Percentiles rank a stretch among this genome's conserved stretches.
phyloP scores from a whole-genome alignment of 1,140 invertebrate species.

The Cyphomyrmex costatus region DNA sequence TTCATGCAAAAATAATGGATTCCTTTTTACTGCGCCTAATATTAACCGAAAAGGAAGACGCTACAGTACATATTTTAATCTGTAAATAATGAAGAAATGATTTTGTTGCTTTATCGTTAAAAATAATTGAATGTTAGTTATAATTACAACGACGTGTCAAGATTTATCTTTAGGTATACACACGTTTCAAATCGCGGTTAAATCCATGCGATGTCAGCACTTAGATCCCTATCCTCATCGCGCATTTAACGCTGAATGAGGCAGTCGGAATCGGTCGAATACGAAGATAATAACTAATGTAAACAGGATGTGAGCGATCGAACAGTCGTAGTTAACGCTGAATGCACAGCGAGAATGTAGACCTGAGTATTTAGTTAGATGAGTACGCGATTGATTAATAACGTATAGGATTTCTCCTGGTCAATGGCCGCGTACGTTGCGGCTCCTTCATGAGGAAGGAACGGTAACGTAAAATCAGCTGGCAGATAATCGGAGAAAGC shows the following conservation, averaged over 20 bases:
- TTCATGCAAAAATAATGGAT: too few relatives aligned
- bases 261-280: slow-evolving; percentile 1
- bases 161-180: slow-evolving; percentile 22
- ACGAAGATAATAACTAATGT: slow-evolving; percentile 26
- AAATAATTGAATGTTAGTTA: slow-evolving; percentile 10
- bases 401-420: slow-evolving; percentile 61
- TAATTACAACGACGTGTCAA: slow-evolving; percentile 36
- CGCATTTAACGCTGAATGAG: slow-evolving; percentile 23
- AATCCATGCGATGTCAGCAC: slow-evolving; percentile 27
- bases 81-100: slow-evolving; percentile 43
- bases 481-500: slow-evolving; percentile 72
- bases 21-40: too few relatives aligned
- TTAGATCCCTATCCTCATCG: slow-evolving; percentile 2
- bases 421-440: slow-evolving; percentile 10
- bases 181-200: not conserved
- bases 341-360: not conserved
- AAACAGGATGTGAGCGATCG: slow-evolving; percentile 28
- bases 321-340: not conserved
- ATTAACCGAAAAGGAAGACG: too few relatives aligned
- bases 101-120: not conserved
- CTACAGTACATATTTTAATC: too few relatives aligned
- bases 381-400: slow-evolving; percentile 34
- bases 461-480: slow-evolving; percentile 54
- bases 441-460: slow-evolving; percentile 29
- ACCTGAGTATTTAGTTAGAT: slow-evolving; percentile 28